Conservation (phyloP, 2,113 vertebrate genomes). For the Cisticola juncidis region DNA sequence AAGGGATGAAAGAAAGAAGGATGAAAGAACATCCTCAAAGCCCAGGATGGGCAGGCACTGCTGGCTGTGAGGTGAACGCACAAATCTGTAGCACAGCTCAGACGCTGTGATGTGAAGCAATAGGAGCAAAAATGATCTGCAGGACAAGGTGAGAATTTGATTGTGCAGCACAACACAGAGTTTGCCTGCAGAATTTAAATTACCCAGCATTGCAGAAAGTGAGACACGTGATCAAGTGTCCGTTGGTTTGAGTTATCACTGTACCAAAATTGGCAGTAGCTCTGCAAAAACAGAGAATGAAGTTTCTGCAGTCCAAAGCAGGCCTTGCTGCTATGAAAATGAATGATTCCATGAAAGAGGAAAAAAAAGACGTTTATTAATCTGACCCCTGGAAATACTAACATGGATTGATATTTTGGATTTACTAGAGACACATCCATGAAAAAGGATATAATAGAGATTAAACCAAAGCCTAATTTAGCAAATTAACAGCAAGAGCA, state of each 20-base stretch:
- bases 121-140: background rate
- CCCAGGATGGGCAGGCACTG: too few relatives aligned
- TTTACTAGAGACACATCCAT: background rate
- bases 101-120: background rate
- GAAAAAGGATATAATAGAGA: background rate
- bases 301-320: background rate
- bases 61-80: background rate
- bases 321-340: background rate
- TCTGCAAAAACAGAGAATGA: background rate
- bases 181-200: background rate
- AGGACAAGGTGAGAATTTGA: background rate
- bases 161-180: background rate
- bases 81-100: background rate
- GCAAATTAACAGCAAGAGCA: background rate
- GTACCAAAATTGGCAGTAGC: background rate
- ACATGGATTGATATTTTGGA: background rate
- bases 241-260: background rate
- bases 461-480: background rate
- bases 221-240: fast-evolving
- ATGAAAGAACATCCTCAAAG: background rate
- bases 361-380: background rate
- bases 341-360: background rate
- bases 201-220: background rate
- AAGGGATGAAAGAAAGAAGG: background rate
- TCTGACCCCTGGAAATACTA: background rate